Evolutionary conservation across 2,888 invertebrate species (phyloP).

Genomic region (Ennomos quercinarius): DNA sequence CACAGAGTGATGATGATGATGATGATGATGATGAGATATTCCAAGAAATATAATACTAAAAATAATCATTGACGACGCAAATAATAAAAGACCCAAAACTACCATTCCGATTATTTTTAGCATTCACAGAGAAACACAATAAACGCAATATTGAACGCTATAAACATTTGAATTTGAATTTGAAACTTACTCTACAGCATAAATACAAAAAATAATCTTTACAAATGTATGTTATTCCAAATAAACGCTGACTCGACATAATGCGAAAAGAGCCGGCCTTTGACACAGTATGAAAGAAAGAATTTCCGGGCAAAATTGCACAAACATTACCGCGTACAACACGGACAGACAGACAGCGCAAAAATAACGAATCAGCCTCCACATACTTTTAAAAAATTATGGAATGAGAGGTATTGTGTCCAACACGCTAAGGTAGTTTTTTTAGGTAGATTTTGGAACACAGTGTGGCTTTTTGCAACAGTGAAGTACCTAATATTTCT

Average conservation of each 20-base stretch:
- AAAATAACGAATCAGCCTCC: conserved; percentile 37
- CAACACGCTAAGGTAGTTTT: conserved; percentile 5
- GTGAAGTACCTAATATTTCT: too few relatives aligned
- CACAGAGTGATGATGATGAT: too few relatives aligned
- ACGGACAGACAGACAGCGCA: conserved; percentile 28
- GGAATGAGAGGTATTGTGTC: conserved; percentile 33
- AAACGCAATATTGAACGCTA: too few relatives aligned
- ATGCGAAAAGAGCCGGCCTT: conserved; percentile 17
- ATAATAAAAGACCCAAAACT: too few relatives aligned
- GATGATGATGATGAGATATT: too few relatives aligned
- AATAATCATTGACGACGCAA: too few relatives aligned
- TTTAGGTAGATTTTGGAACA: conserved; percentile 16
- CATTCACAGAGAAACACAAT: too few relatives aligned
- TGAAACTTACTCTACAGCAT: too few relatives aligned
- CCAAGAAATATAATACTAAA: too few relatives aligned
- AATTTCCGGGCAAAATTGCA: conserved; percentile 25
- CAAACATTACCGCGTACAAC: conserved; percentile 17
- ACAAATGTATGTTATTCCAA: neutral
- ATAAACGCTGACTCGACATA: conserved; percentile 9
- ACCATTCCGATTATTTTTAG: too few relatives aligned
- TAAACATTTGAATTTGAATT: too few relatives aligned
- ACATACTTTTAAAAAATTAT: conserved; percentile 33
- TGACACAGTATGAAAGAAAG: conserved; percentile 29
- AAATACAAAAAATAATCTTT: too few relatives aligned
- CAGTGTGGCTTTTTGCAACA: neutral